Evolutionary conservation across 2,888 invertebrate genomes (phyloP).

Genomic region (Apantesis nais): DNA sequence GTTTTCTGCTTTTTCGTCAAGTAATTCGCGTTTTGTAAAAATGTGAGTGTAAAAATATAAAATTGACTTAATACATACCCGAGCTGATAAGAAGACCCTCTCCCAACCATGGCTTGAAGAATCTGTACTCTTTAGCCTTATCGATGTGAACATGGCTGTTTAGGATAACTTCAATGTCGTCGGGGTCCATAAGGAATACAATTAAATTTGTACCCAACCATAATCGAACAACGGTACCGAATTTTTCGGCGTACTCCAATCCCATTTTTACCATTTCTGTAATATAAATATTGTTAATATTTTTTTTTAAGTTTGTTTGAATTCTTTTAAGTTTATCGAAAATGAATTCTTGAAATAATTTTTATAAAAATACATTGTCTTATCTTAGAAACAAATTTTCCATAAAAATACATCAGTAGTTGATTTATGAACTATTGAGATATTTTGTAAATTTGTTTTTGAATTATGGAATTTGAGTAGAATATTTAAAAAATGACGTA

Average conservation of each 20-base stretch:
- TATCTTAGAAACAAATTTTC: neutral
- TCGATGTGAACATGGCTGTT: conserved; percentile 91
- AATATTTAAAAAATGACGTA: neutral
- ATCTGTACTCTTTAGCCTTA: conserved; percentile 90
- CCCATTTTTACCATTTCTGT: conserved; percentile 41
- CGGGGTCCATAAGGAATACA: conserved; percentile 88
- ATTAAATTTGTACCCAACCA: conserved; percentile 86
- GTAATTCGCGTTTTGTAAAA: too few relatives aligned
- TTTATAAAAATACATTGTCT: neutral
- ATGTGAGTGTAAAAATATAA: neutral
- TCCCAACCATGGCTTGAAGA: conserved; percentile 93
- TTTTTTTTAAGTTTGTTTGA: neutral
- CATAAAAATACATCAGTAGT: neutral
- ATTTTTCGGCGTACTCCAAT: conserved; percentile 35
- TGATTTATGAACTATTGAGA: neutral
- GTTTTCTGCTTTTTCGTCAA: too few relatives aligned
- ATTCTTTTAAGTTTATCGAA: neutral
- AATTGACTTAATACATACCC: conserved; percentile 21
- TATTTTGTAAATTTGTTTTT: neutral
- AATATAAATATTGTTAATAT: conserved; percentile 21
- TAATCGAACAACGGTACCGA: conserved; percentile 41
- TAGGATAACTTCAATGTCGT: conserved; percentile 90
- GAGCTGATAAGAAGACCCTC: conserved; percentile 90
- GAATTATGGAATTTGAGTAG: neutral
- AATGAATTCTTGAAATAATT: neutral